Base-by-base conservation (phyloP, 2,797 vertebrate species). In the Psittacula derbiana region DNA sequence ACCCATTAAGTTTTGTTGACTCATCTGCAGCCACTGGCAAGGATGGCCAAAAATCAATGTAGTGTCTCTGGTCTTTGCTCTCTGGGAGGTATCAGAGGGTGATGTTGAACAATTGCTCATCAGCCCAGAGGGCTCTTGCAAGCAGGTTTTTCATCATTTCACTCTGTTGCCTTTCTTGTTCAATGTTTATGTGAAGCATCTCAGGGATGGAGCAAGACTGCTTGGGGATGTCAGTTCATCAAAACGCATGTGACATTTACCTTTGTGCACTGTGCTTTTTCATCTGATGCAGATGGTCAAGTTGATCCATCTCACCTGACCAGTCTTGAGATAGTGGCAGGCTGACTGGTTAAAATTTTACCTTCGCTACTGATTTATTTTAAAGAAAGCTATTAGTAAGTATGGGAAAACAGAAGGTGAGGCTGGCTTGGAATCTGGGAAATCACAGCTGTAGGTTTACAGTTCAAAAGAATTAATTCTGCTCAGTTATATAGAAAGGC, bases 21-120 rank as follows among this genome's bases (percentile, higher is more conserved):
- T 95, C 96, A 74, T 88, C 78, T 87, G 86, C 64, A 87, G 75
- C 58, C n/a, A 8, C 44, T 36, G 82, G 78, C 69, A 58, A 55
- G 58, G 75, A 69, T 81, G 79, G 86, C 24, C 75, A 89, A 84
- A 53, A 88, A 61, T 78, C 65, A 76, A 47, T 43, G 80, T 60
- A 60, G 64, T 89, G 93, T 86, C 87, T 90, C 62, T 23, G 52
- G 55, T 62, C 72, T 83, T 78, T 93, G 55, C 90, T 74, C 93
- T 41, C 92, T 4, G 0, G 90, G 92, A 89, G 89, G 31, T 64
- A 91, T 96, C 83, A 1, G 15, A 90, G 79, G 92, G 91, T 95
- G 90, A 85, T 95, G 92, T 67, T 8, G 3, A 8, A 95, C 95
- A 97, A 95, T 50, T 84, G 89, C 74, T 95, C 62, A 70, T 86